Conservation (phyloP, 2,797 vertebrate genomes). For the Coendou prehensilis region DNA sequence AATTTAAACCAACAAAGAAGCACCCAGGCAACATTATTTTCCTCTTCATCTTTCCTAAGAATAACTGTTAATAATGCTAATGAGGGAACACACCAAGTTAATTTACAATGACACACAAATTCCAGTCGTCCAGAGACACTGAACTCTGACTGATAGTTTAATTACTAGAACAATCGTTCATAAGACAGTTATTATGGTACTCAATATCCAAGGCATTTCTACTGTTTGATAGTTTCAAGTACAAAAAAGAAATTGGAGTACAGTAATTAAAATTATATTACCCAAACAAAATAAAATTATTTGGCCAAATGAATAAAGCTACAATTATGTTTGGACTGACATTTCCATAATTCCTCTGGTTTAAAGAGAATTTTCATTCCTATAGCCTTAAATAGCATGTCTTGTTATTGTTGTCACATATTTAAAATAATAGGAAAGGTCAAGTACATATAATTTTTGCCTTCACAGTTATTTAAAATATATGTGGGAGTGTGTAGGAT, state of each 20-base stretch:
- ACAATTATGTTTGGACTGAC: constrained; percentile 32
- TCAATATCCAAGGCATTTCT: constrained; percentile 18
- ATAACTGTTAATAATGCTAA: neutral
- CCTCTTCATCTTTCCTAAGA: neutral
- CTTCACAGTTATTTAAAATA: constrained; percentile 36
- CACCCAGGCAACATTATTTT: constrained; percentile 1
- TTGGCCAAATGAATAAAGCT: constrained; percentile 21
- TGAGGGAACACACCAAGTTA: neutral
- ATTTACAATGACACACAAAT: neutral
- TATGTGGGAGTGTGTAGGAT: neutral
- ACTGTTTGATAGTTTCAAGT: neutral
- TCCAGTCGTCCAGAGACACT: neutral
- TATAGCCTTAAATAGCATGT: constrained; percentile 1
- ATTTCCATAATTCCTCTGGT: neutral
- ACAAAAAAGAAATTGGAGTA: neutral
- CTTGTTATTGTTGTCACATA: neutral
- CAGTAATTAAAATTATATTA: constrained; percentile 45
- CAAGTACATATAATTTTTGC: neutral
- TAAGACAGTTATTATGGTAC: neutral
- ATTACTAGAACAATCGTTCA: neutral
- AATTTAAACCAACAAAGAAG: constrained; percentile 1
- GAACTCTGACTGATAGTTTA: neutral
- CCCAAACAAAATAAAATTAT: constrained; percentile 55
- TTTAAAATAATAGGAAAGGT: constrained; percentile 47
- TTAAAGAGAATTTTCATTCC: neutral